Base-by-base conservation (phyloP, 2,888 invertebrate species). In the Himalopsyche anomala region DNA sequence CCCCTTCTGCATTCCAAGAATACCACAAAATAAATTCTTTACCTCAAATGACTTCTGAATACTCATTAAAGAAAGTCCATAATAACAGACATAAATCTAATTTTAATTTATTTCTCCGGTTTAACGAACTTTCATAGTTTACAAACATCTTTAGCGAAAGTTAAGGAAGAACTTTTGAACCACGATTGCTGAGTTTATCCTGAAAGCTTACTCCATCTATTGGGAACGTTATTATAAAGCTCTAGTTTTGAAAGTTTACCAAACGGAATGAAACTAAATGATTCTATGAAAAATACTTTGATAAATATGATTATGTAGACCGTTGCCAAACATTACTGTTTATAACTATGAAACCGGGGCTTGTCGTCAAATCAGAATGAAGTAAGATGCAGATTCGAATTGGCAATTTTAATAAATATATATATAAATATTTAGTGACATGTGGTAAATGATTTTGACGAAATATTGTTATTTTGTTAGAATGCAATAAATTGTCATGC, bases 31-130 rank as follows among this genome's bases (percentile, higher is more conserved):
- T 42, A 69, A 83, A 83, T 83, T 83, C 69, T 42, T 80, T 80
- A 84, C 84, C 84, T 54, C 80, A 84, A 84, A 80, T 84, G 84
- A 84, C 84, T 84, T 84, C 54, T 80, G 84, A 84, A 84, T 80
- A 84, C 80, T 84, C 79, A 84, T 83, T 84, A 80, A 79, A 79
- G 80, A 79, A 84, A 79, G 79, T 54, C 84, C 45, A 79, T 84
- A 84, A 84, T 84, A 84, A 51, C 84, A 84, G 74, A 80, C 84
- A 84, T 84, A 84, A 84, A 84, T 84, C 84, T 84, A 45, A 36
- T 84, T 84, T 84, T 84, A 84, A 84, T 84, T 84, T 84, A 84
- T 84, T 45, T 42, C 83, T 54, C 54, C 74, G 83, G 85, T 55
- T 82, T 51, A 82, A 55, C 55, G 55, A 82, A 82, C 82, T 82